Conservation (phyloP, 2,888 invertebrate genomes). For the Zaprionus bogoriensis region DNA sequence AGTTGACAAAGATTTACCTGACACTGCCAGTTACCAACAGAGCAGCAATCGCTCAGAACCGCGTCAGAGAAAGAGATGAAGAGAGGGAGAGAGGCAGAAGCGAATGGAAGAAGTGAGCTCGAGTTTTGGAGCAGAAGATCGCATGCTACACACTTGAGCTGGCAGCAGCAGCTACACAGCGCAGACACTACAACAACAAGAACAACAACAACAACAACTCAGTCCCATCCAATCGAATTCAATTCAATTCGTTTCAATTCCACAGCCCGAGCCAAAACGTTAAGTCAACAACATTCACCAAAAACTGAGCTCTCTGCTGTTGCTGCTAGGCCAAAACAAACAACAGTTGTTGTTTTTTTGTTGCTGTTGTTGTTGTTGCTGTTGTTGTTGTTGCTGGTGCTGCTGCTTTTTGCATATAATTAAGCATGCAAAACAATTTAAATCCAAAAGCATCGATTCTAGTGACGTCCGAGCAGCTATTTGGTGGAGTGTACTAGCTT, state of each 20-base stretch:
- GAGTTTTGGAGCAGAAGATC: slow-evolving; percentile 1
- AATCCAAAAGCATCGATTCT: slow-evolving; percentile 23
- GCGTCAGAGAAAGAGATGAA: neutral
- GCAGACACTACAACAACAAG: slow-evolving; percentile 9
- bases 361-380: slow-evolving; percentile 13
- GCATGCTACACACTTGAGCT: slow-evolving; percentile 24
- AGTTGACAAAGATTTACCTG: slow-evolving; percentile 70
- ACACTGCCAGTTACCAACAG: slow-evolving; percentile 73
- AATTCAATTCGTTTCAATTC: slow-evolving; percentile 13
- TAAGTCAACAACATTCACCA: slow-evolving; percentile 68
- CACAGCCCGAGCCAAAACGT: slow-evolving; percentile 36
- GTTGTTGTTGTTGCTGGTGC: neutral
- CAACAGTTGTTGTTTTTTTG: slow-evolving; percentile 10
- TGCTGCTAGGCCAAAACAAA: slow-evolving; percentile 41
- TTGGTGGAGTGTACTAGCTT: slow-evolving; percentile 24
- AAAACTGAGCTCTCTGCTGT: slow-evolving; percentile 9
- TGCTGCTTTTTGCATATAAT: slow-evolving; percentile 58
- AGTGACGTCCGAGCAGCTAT: slow-evolving; percentile 35
- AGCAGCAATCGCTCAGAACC: slow-evolving; percentile 15
- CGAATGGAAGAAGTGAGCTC: slow-evolving; percentile 30
- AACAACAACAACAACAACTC: slow-evolving; percentile 1
- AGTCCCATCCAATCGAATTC: slow-evolving; percentile 29
- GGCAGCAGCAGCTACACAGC: slow-evolving; percentile 43
- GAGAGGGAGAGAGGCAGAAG: slow-evolving; percentile 12
- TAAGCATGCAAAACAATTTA: slow-evolving; percentile 69